Evolutionary conservation across 2,888 invertebrate genomes (phyloP).

Genomic region (Colostygia pectinataria): DNA sequence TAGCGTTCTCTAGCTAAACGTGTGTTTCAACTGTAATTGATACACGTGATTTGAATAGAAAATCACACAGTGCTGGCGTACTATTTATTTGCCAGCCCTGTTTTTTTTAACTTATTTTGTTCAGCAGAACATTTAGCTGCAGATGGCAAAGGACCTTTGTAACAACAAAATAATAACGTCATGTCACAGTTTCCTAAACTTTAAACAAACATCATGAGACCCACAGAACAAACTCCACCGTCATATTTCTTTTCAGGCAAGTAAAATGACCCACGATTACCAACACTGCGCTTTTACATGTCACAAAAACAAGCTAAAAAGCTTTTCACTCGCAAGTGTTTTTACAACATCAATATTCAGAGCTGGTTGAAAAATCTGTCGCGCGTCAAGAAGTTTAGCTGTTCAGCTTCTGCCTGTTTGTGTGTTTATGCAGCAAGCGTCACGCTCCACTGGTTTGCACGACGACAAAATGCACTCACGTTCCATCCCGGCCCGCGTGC

Average conservation of each 20-base stretch:
- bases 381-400: conserved; percentile 49
- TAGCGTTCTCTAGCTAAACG: conserved; percentile 34
- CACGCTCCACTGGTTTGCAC: conserved; percentile 68
- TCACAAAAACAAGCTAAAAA: conserved; percentile 41
- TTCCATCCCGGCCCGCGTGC: conserved; percentile 56
- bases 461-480: conserved; percentile 81
- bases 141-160: neutral
- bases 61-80: conserved; percentile 4
- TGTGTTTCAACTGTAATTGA: conserved; percentile 26
- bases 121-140: neutral
- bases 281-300: conserved; percentile 38
- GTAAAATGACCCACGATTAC: conserved; percentile 31
- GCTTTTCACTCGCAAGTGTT: conserved; percentile 43
- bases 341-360: conserved; percentile 69
- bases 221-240: conserved; percentile 10
- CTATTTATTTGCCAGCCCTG: conserved; percentile 5
- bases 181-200: too few species aligned
- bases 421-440: conserved; percentile 63
- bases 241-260: conserved; percentile 26
- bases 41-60: conserved; percentile 21
- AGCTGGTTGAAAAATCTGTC: conserved; percentile 63
- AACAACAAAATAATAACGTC: too few species aligned
- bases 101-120: neutral
- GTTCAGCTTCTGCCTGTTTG: conserved; percentile 49
- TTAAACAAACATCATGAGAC: neutral